These are phyloP conservation scores for Meriones unguiculatus DNA, from an alignment of 2,113 vertebrate species.

Conservation along the genomic window DNA sequence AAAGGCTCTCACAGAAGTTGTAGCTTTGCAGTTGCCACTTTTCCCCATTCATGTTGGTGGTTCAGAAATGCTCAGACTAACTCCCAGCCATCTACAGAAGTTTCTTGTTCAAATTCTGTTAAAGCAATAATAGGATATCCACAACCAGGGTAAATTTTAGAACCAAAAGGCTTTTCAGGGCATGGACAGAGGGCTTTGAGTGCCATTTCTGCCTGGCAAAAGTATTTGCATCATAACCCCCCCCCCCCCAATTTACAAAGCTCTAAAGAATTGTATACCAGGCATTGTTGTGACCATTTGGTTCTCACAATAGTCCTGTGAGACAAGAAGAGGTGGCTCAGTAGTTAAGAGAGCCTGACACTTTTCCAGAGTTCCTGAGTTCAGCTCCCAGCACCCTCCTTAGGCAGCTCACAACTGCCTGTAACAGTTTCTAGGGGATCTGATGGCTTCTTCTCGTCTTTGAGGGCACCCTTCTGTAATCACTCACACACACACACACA, in stretches of 20 bases:
- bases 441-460: neutral
- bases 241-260: too few species aligned
- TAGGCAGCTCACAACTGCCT: neutral
- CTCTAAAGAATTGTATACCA: neutral
- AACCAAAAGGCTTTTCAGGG: neutral
- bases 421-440: neutral
- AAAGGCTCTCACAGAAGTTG: neutral
- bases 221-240: neutral
- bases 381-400: neutral
- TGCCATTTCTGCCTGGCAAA: neutral
- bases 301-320: neutral
- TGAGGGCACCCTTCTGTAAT: neutral
- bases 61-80: neutral
- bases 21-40: too few species aligned
- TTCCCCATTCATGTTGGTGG: too few species aligned
- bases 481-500: neutral
- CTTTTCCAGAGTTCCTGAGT: neutral
- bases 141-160: neutral
- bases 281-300: neutral
- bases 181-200: neutral
- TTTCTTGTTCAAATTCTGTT: neutral
- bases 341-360: neutral
- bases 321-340: neutral
- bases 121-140: neutral
- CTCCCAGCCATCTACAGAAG: too few species aligned